Evolutionary conservation across 2,888 invertebrate species (phyloP), one percentile per base, ranked within the genome.

Genomic region (Trachelus stipa): DNA sequence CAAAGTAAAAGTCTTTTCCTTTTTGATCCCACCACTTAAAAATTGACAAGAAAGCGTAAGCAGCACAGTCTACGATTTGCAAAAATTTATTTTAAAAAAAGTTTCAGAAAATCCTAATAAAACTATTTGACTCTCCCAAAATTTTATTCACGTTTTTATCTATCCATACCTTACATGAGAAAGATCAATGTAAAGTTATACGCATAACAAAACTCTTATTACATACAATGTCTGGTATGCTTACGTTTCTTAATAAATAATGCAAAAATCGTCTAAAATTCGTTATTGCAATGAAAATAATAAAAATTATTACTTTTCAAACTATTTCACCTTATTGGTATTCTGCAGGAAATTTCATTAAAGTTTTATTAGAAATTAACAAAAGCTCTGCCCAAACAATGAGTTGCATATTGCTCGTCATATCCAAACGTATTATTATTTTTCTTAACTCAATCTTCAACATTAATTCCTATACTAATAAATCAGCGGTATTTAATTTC

Each of bases 1-100:
- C 37, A 76, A 79, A 84, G 85, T 85, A 87, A 87, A 83, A 86
- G 87, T 87, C 40, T 40, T 76, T 34, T 78, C 76, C 37, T 76
- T 81, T 82, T 84, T 83, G 79, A 68, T 78, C 81, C 69, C 23
- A 31, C 71, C 75, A 80, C 77, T 79, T 75, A 80, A 79, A 81
- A 77, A 77, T 80, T 78, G 69, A 74, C 68, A 69, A 78, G 79
- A 76, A 79, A 80, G 77, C 69, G 69, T 75, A 71, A 23, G 9
- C 9, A 56, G 6, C 23, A 56, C 23, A 0, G 23, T 56, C 23
- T 56, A 9, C 23, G 23, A 23, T 56, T 40, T 6, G 56, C 23
- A 56, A 56, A 56, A 56, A 56, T 1, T 56, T 23, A 23, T 56
- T 56, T 23, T 0, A 1, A 37, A 37, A 37, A 12, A 56, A 23